Evolutionary conservation across 2,113 vertebrate species (phyloP).

Genomic region (Esox niger): DNA sequence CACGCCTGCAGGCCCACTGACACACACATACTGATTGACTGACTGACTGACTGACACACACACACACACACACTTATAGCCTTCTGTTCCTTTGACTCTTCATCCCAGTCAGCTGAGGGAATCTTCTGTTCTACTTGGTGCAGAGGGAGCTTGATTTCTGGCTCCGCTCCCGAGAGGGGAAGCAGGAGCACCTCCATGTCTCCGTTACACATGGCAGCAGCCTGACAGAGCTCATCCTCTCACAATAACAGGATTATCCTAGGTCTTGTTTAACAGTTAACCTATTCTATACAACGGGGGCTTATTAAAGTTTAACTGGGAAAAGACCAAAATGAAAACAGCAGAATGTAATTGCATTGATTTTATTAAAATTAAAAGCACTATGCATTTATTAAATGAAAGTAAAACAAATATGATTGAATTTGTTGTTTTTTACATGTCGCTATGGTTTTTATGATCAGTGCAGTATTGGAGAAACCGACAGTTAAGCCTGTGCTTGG

Average conservation of each 20-base stretch:
- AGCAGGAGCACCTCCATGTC: conserved; percentile 34
- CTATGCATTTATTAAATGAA: background rate
- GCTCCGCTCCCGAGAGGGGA: conserved; percentile 39
- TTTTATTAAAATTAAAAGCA: too few relatives aligned
- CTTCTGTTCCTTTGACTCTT: conserved; percentile 21
- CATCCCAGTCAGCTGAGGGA: conserved; percentile 36
- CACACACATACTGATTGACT: background rate
- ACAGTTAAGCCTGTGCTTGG: conserved; percentile 31
- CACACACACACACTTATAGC: conserved; percentile 6
- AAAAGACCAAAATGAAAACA: conserved; percentile 1
- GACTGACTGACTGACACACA: background rate
- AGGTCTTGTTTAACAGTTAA: conserved; percentile 49
- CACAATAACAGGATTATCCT: conserved; percentile 66
- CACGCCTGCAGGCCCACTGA: conserved; percentile 3
- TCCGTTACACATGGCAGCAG: conserved; percentile 50
- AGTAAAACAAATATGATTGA: background rate
- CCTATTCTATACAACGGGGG: conserved; percentile 32
- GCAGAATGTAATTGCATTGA: background rate
- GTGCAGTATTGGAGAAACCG: background rate
- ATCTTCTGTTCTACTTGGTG: conserved; percentile 39
- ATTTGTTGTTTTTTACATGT: too few relatives aligned
- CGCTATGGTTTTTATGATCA: background rate
- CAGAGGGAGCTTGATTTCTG: conserved; percentile 41
- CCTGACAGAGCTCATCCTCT: conserved; percentile 61
- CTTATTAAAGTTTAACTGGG: conserved; percentile 15